Conservation (phyloP, 1,140 invertebrate genomes). For the Lepidurus packardi region DNA sequence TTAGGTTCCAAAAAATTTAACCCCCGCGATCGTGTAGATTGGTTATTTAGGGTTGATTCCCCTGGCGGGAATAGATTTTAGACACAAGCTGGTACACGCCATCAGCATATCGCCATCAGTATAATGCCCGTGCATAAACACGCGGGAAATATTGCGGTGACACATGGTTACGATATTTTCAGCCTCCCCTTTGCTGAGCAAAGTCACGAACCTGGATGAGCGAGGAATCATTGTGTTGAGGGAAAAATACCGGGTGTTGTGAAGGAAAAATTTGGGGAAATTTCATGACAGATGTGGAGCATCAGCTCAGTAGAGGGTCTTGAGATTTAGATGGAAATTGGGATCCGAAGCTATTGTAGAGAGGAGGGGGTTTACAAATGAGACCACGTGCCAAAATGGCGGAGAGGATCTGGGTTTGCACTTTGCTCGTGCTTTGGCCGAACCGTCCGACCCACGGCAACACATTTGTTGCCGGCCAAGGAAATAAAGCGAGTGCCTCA, state of each 20-base stretch:
- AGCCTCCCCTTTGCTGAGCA: background rate
- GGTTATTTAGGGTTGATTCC: background rate
- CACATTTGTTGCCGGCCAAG: background rate
- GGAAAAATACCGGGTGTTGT: background rate
- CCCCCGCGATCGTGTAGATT: too few species aligned
- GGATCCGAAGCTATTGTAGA: background rate
- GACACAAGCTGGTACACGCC: constrained; percentile 10
- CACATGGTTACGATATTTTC: constrained; percentile 12
- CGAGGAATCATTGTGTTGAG: background rate
- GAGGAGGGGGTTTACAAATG: background rate
- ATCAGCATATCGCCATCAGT: background rate
- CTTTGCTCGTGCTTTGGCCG: background rate
- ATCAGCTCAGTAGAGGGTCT: background rate
- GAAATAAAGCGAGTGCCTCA: background rate
- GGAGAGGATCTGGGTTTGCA: background rate
- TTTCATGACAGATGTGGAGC: background rate
- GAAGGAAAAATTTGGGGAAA: background rate
- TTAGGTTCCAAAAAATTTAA: too few species aligned
- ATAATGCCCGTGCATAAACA: background rate
- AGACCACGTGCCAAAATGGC: constrained; percentile 20
- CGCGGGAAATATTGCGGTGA: constrained; percentile 3
- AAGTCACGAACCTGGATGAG: background rate
- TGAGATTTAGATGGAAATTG: background rate
- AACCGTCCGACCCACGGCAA: background rate
- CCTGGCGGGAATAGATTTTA: background rate